Percentiles rank a stretch among this genome's conserved stretches.
These are phyloP conservation scores for Paracentrotus lividus DNA, from an alignment of 53 echinoderm and acorn worm genomes.

Conservation along the genomic window DNA sequence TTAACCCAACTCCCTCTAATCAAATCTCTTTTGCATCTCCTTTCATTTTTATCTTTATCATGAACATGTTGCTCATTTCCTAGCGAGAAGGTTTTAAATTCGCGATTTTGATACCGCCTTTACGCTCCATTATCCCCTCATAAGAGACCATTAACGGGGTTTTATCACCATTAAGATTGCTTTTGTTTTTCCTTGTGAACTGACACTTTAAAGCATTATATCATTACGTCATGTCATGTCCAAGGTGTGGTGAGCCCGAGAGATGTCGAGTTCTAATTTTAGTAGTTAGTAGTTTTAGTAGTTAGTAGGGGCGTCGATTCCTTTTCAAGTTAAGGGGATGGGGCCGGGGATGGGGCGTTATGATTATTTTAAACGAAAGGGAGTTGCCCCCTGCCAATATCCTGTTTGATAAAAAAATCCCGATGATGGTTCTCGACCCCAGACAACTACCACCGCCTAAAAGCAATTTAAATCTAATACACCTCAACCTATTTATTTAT, in stretches of 20 bases:
- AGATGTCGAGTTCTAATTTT: neutral
- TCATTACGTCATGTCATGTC: conserved; percentile 23
- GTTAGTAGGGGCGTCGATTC: neutral
- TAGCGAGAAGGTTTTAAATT: conserved; percentile 33
- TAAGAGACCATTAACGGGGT: conserved; percentile 46
- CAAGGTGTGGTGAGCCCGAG: neutral
- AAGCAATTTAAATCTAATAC: too few relatives aligned
- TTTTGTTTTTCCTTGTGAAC: neutral
- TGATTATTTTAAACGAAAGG: neutral
- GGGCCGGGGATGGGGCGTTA: neutral
- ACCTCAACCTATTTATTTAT: too few relatives aligned
- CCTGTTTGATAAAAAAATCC: too few relatives aligned
- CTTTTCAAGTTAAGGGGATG: neutral
- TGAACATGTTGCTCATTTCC: conserved; percentile 48
- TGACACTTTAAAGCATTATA: neutral
- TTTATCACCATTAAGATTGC: conserved; percentile 45
- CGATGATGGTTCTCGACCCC: too few relatives aligned
- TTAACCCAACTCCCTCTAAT: conserved; percentile 20
- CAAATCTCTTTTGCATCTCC: conserved; percentile 38
- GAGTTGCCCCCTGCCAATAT: neutral
- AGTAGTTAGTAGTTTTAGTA: too few relatives aligned
- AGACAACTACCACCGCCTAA: too few relatives aligned
- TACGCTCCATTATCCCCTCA: conserved; percentile 35
- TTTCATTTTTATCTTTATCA: neutral
- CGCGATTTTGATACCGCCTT: conserved; percentile 54